Evolutionary conservation across 2,113 vertebrate species (phyloP).

Genomic region (Urocitellus parryii): DNA sequence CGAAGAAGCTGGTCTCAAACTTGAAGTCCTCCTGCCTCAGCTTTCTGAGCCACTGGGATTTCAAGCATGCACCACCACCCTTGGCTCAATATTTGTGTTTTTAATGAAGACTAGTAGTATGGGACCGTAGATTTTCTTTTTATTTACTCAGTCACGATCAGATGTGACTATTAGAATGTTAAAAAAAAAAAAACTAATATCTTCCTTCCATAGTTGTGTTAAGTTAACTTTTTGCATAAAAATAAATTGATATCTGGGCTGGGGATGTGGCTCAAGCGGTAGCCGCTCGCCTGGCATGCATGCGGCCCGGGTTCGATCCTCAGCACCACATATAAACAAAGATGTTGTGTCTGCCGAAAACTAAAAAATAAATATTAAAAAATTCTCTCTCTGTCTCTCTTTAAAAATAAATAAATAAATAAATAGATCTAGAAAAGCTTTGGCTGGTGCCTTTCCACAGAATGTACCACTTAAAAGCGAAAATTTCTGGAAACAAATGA

Average conservation of each 20-base stretch:
- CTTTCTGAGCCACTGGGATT: too few species aligned
- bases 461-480: neutral
- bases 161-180: neutral
- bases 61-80: too few species aligned
- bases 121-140: neutral
- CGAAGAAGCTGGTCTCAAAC: too few species aligned
- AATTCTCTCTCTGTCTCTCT: too few species aligned
- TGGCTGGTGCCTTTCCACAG: neutral
- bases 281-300: too few species aligned
- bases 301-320: too few species aligned
- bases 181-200: neutral
- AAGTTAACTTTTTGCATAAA: neutral
- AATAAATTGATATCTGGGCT: neutral
- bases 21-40: too few species aligned
- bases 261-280: too few species aligned
- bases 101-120: neutral
- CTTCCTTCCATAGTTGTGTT: neutral
- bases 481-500: neutral
- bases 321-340: too few species aligned
- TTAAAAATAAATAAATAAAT: too few species aligned
- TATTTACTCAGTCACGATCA: neutral
- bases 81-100: neutral
- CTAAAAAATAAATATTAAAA: too few species aligned
- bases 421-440: neutral
- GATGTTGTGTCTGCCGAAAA: too few species aligned